These are phyloP conservation scores for Hymenochirus boettgeri DNA, from an alignment of 2,113 vertebrate species.

Conservation along the genomic window DNA sequence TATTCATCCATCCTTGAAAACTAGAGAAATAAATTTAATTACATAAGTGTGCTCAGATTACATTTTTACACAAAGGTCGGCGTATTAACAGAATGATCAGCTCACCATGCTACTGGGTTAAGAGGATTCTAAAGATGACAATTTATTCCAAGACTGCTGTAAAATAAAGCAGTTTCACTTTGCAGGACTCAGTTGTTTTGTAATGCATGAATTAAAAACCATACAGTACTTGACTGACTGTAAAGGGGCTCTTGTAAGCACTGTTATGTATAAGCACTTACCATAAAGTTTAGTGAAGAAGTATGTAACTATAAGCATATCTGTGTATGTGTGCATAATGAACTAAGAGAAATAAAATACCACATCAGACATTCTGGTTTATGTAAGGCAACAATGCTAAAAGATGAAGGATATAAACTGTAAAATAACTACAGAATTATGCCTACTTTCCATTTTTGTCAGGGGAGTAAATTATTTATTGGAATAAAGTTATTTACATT, in stretches of 20 bases:
- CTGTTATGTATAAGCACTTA: neutral
- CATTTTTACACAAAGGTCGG: slow-evolving; percentile 5
- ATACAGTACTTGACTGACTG: neutral
- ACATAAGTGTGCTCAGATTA: slow-evolving; percentile 6
- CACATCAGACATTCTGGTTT: no score
- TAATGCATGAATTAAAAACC: slow-evolving; percentile 2
- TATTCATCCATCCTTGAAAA: slow-evolving; percentile 24
- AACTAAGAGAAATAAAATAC: no score
- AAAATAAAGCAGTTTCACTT: slow-evolving; percentile 4
- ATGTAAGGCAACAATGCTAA: no score
- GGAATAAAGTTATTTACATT: no score
- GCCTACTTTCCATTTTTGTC: no score
- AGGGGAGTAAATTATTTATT: no score
- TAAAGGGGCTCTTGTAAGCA: slow-evolving; percentile 4
- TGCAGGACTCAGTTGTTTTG: slow-evolving; percentile 18
- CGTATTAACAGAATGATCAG: slow-evolving; percentile 1
- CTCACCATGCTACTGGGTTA: slow-evolving; percentile 14
- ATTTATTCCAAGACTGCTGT: slow-evolving; percentile 5
- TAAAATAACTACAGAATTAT: no score
- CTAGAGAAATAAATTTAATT: slow-evolving; percentile 19
- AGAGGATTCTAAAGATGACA: slow-evolving; percentile 20
- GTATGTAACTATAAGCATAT: no score
- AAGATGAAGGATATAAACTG: no score
- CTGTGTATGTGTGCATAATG: no score
- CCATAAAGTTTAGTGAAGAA: neutral